Base-by-base conservation (phyloP, 2,113 vertebrate genomes). In the Pollachius pollachius region DNA sequence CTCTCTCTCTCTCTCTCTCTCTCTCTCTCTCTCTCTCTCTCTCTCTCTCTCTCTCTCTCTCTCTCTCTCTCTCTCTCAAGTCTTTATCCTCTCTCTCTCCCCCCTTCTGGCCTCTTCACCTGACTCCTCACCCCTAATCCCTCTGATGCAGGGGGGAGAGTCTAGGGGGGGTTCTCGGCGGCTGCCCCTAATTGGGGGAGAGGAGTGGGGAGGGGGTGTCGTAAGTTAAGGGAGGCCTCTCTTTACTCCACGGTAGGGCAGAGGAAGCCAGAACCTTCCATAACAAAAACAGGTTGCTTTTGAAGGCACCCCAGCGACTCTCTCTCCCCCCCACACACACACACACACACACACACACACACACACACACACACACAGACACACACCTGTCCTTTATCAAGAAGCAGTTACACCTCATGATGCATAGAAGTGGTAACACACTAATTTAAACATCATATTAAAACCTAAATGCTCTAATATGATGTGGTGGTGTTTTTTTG, bases 91-190 rank as follows among this genome's bases (percentile, higher is more conserved):
- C 71, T 75, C 71, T 75, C 79, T 69, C 77, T 72, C 69, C 62
- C 71, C 66, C 71, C 82, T 80, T 85, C 79, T 77, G 17, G 64
- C 85, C 81, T 79, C 72, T 75, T 65, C 83, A 82, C 78, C 85
- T 91, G 90, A 91, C 88, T 91, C 90, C 84, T 89, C 81, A 90
- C 88, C 85, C 80, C 79, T 90, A 92, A 90, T 91, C 88, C 87
- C 58, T 76, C 72, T 67, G 67, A 66, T 81, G 76, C 68, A 41
- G 56, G 21, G 62, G 54, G 41, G 41, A 9, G 12, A 48, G 41
- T 48, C 9, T 48, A 9, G 41, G 41, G 41, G 41, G 65, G 71
- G 75, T 34, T 68, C 73, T 70, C 75, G 73, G 68, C 70, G 64
- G 25, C 58, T 62, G 65, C 62, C 69, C 52, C 75, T 90, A 89